These are phyloP conservation scores for Cyprinodon tularosa DNA, from an alignment of 2,113 vertebrate genomes.

Conservation along the genomic window DNA sequence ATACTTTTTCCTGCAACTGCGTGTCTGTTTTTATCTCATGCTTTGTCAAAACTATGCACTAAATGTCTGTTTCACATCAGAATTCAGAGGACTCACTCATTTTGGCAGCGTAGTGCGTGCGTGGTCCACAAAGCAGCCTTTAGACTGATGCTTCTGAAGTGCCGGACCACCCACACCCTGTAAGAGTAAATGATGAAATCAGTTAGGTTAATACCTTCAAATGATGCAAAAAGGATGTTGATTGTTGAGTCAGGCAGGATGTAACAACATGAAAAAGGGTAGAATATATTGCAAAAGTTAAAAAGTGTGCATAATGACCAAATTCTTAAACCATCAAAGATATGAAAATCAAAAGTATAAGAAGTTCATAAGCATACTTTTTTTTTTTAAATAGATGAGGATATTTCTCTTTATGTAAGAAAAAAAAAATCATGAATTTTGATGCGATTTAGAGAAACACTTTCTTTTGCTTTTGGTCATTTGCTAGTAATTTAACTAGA, in stretches of 20 bases:
- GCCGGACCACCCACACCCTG: slow-evolving; percentile 62
- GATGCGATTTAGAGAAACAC: too few species aligned
- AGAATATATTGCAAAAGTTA: slow-evolving; percentile 15
- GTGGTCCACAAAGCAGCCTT: slow-evolving; percentile 53
- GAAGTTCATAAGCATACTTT: neutral
- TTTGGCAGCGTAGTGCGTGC: slow-evolving; percentile 47
- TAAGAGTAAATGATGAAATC: slow-evolving; percentile 17
- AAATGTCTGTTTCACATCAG: slow-evolving; percentile 38
- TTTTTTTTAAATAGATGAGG: too few species aligned
- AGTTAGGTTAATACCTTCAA: slow-evolving; percentile 5
- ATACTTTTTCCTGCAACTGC: slow-evolving; percentile 3
- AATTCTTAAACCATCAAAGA: slow-evolving; percentile 3
- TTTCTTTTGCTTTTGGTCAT: too few species aligned
- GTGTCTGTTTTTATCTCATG: slow-evolving; percentile 43
- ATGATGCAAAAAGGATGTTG: slow-evolving; percentile 13
- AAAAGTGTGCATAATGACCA: slow-evolving; percentile 5
- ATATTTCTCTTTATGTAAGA: too few species aligned
- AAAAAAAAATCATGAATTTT: too few species aligned
- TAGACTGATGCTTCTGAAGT: slow-evolving; percentile 45
- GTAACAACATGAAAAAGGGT: slow-evolving; percentile 19
- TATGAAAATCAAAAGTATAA: neutral
- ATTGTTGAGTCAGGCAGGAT: slow-evolving; percentile 11
- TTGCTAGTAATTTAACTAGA: too few species aligned
- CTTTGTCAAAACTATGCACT: slow-evolving; percentile 7
- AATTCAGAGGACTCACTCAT: slow-evolving; percentile 77